These are phyloP conservation scores for Mythimna ferrago DNA, from an alignment of 2,888 invertebrate genomes.

Conservation along the genomic window DNA sequence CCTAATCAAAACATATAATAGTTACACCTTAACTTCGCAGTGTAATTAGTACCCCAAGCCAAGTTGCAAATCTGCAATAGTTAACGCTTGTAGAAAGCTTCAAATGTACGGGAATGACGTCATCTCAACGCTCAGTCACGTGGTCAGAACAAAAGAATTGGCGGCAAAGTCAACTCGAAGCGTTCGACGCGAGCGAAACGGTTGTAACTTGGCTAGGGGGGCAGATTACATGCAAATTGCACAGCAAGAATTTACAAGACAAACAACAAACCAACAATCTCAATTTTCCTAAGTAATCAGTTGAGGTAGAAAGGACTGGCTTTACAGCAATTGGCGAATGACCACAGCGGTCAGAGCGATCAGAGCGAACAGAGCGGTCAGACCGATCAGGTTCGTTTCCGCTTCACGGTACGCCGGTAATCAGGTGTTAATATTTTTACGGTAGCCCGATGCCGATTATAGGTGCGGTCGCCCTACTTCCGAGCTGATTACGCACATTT, in stretches of 20 bases:
- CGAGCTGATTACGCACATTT: conserved; percentile 52
- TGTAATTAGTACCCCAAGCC: no score
- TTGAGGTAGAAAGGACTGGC: conserved; percentile 60
- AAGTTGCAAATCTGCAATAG: no score
- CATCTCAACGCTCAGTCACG: no score
- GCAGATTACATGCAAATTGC: conserved; percentile 21
- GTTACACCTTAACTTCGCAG: neutral
- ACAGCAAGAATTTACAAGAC: conserved; percentile 22
- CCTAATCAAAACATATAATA: no score
- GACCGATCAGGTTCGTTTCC: conserved; percentile 62
- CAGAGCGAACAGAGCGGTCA: conserved; percentile 48
- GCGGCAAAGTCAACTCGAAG: no score
- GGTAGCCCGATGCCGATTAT: conserved; percentile 59
- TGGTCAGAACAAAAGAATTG: no score
- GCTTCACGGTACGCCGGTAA: conserved; percentile 75
- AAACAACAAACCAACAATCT: conserved; percentile 41
- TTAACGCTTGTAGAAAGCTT: no score
- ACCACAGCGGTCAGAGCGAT: conserved; percentile 54
- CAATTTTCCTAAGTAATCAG: conserved; percentile 66
- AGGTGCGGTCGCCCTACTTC: conserved; percentile 61
- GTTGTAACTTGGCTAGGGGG: no score
- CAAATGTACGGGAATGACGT: no score
- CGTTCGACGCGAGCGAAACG: no score
- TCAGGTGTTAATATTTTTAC: conserved; percentile 74
- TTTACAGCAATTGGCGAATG: conserved; percentile 59